A percentile compares a stretch with the other conserved stretches of the same genome.
These are phyloP conservation scores for Tachuris rubrigastra DNA, from an alignment of 2,113 vertebrate species.

Conservation along the genomic window DNA sequence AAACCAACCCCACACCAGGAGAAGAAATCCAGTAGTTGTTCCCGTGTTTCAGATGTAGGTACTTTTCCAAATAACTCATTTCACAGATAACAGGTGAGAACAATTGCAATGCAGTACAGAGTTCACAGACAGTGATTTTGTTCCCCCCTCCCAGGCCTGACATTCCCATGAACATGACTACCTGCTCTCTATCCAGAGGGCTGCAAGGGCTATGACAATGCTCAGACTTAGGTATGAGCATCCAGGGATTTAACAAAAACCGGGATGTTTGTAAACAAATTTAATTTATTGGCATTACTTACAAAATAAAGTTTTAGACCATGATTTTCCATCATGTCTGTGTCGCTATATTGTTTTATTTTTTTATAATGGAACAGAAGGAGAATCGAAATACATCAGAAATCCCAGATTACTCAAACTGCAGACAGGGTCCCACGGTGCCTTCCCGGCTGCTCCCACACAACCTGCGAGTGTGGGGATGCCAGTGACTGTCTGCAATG, in stretches of 20 bases:
- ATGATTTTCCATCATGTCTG: constrained; percentile 69
- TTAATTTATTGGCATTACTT: constrained; percentile 75
- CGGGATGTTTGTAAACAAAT: constrained; percentile 68
- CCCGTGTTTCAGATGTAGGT: not conserved
- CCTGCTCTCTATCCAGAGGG: constrained; percentile 23
- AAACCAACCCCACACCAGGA: not conserved
- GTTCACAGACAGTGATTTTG: constrained; percentile 14
- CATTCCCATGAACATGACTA: not conserved
- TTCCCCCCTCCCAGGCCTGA: not conserved
- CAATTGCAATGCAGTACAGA: constrained; percentile 29
- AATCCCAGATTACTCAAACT: constrained; percentile 59
- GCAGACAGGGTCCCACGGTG: constrained; percentile 43
- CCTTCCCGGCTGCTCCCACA: not conserved
- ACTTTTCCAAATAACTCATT: not conserved
- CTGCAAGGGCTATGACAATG: constrained; percentile 37
- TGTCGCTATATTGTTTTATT: constrained; percentile 68
- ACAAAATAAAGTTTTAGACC: constrained; percentile 74
- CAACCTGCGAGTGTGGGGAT: not conserved
- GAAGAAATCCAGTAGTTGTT: constrained; percentile 18
- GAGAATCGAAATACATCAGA: constrained; percentile 65
- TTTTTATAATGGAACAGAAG: constrained; percentile 62
- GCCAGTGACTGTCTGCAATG: not conserved
- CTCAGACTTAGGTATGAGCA: constrained; percentile 18
- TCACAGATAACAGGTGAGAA: constrained; percentile 25
- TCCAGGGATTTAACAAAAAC: constrained; percentile 62